A percentile compares a stretch with the other conserved stretches of the same genome.
phyloP scores from a whole-genome alignment of 1,140 invertebrate species.

The Lanistes nyassanus region DNA sequence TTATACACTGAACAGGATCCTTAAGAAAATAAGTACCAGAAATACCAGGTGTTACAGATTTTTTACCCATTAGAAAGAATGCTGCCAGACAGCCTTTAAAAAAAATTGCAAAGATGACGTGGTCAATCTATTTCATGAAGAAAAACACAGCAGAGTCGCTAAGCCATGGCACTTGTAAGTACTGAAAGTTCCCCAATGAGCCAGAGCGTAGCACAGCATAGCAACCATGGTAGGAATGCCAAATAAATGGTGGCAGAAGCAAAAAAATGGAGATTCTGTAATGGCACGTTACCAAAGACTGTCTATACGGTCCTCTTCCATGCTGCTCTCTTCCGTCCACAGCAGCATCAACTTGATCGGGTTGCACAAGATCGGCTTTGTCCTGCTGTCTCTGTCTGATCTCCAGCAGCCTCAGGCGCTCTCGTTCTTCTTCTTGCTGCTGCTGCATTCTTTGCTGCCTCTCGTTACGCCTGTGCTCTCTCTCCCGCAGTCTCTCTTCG shows the following conservation, averaged over 20 bases:
- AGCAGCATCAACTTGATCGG: no score
- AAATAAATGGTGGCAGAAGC: neutral
- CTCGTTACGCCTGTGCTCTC: conserved; percentile 5
- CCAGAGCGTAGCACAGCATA: neutral
- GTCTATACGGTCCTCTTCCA: neutral
- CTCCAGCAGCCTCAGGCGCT: neutral
- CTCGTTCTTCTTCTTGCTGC: neutral
- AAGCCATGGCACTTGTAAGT: no score
- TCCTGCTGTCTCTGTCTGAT: neutral
- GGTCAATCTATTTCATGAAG: no score
- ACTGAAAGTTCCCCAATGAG: no score
- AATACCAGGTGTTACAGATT: no score
- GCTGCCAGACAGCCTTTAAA: no score
- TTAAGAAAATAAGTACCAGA: no score
- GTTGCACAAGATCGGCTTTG: neutral
- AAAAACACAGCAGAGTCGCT: no score
- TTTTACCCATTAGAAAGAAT: no score
- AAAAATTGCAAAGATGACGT: no score
- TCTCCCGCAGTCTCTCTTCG: conserved; percentile 8
- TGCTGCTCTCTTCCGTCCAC: neutral
- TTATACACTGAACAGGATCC: no score
- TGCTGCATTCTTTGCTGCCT: neutral
- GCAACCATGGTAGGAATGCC: neutral
- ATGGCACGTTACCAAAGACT: neutral
- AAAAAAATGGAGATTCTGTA: neutral